Evolutionary conservation across 2,797 vertebrate species (phyloP).

Genomic region (Microctenopoma lineatum): DNA sequence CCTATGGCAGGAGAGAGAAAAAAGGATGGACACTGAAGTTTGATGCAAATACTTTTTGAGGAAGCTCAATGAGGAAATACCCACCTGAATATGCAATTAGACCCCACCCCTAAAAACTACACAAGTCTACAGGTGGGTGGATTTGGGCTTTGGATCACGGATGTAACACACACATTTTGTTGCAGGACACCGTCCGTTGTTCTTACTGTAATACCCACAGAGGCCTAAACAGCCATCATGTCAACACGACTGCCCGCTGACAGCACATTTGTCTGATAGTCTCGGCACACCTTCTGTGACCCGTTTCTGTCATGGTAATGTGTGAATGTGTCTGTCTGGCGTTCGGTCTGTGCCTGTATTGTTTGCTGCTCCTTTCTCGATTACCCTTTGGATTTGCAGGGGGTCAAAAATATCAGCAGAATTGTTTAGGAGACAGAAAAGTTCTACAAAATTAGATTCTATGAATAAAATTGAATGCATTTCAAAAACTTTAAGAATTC

Average conservation of each 20-base stretch:
- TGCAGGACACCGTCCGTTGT: constrained; percentile 12
- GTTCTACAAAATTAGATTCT: background rate
- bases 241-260: constrained; percentile 32
- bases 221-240: constrained; percentile 19
- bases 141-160: constrained; percentile 43
- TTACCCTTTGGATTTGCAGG: background rate
- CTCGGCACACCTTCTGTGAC: constrained; percentile 63
- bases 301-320: constrained; percentile 61
- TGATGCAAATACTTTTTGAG: too few species aligned
- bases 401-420: background rate
- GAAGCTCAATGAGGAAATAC: too few species aligned
- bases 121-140: background rate
- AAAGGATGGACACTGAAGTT: too few species aligned
- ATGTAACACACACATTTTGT: constrained; percentile 32
- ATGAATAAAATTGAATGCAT: background rate
- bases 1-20: too few species aligned
- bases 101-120: background rate
- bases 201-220: constrained; percentile 8
- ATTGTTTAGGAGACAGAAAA: background rate
- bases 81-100: too few species aligned
- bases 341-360: constrained; percentile 11
- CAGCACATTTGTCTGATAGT: constrained; percentile 51
- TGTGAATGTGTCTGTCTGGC: constrained; percentile 42
- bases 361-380: constrained; percentile 1
- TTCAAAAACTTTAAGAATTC: background rate